Conservation (phyloP, 2,888 invertebrate genomes). For the Melieria picta region DNA sequence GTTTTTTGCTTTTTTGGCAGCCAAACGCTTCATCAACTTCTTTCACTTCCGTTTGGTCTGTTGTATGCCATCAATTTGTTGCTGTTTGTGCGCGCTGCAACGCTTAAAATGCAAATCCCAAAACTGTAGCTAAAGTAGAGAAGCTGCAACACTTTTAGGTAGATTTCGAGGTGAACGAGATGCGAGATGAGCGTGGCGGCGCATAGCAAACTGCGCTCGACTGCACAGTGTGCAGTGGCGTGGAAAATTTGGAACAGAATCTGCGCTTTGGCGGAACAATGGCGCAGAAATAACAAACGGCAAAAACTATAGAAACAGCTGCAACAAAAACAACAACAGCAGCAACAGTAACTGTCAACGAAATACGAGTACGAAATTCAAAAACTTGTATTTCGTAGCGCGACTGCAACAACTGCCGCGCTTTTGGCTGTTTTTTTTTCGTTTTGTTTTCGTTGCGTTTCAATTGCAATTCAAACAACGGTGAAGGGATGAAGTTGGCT, state of each 20-base stretch:
- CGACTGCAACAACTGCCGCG: neutral
- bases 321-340: neutral
- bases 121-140: too few relatives aligned
- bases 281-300: constrained; percentile 7
- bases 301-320: neutral
- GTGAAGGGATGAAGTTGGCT: neutral
- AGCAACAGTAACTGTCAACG: neutral
- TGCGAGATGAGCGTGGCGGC: neutral
- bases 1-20: too few relatives aligned
- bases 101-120: too few relatives aligned
- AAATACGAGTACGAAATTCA: neutral
- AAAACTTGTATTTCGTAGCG: neutral
- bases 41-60: too few relatives aligned
- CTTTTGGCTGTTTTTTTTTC: neutral
- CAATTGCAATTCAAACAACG: neutral
- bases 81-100: too few relatives aligned
- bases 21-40: too few relatives aligned
- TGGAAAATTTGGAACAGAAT: neutral
- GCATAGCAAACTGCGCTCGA: neutral
- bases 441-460: neutral
- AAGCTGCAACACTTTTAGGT: too few relatives aligned
- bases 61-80: too few relatives aligned
- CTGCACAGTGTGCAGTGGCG: constrained; percentile 5
- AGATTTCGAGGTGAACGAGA: too few relatives aligned
- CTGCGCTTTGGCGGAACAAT: neutral